Evolutionary conservation across 2,888 invertebrate genomes (phyloP), one percentile per base, ranked within the genome.

Genomic region (Ichneumon xanthorius): DNA sequence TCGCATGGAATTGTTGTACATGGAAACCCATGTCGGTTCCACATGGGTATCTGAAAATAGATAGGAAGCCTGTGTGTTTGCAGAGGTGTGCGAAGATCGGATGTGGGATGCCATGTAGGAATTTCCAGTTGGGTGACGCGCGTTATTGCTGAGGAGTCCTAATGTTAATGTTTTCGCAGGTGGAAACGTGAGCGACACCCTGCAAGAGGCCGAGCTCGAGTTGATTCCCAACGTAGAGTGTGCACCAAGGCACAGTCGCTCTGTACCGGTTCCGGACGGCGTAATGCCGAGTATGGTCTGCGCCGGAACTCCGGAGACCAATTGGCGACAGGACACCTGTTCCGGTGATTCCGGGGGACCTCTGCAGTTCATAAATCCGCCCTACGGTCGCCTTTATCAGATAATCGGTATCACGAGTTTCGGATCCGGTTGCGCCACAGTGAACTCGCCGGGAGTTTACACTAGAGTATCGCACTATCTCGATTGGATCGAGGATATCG

Each of bases 401-500:
- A 79, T 94, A 53, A 89, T 94, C 11, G 94, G 94, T 9, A 87
- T 95, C 0, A 94, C 94, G 4, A 94, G 94, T 45, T 94, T 94
- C 75, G 94, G 94, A 14, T 90, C 92, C 85, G 93, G 93, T 73
- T 94, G 94, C 65, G 94, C 93, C 2, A 91, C 92, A 50, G 78
- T 89, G 22, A 91, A 94, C 86, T 92, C 92, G 0, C 94, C 94
- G 1, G 94, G 93, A 0, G 91, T 94, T 45, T 95, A 94, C 86
- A 92, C 94, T 0, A 91, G 92, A 76, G 93, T 94, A 0, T 91
- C 93, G 3, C 87, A 91, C 84, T 94, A 92, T 87, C 80, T 94
- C 14, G 88, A 91, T 5, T 95, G 94, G 94, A 94, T 94, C 82
- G 94, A 94, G 87, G 86, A 88, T 26, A 91, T 88, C 19, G 94